These are phyloP conservation scores for Lepidocolaptes lacrymiger DNA, from an alignment of 2,797 vertebrate species.

Conservation along the genomic window DNA sequence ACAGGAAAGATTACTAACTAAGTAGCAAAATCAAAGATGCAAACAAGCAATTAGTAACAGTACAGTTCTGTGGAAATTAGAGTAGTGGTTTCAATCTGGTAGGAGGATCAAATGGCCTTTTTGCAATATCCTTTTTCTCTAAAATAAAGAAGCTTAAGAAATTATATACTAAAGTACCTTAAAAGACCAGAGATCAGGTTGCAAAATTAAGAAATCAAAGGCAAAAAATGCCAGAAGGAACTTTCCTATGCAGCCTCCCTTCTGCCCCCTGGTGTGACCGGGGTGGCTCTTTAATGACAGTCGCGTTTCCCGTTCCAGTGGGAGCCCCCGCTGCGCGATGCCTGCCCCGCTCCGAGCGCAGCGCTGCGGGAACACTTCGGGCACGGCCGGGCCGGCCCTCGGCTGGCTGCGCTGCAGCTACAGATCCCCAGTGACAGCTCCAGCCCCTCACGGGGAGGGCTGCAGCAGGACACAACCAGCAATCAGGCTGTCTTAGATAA, in stretches of 20 bases:
- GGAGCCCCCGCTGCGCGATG: accelerated
- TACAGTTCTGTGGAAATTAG: neutral
- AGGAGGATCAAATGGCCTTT: constrained; percentile 20
- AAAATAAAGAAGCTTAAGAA: constrained; percentile 21
- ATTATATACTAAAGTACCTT: neutral
- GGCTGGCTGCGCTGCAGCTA: accelerated
- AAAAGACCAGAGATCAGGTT: neutral
- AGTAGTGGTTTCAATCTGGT: neutral
- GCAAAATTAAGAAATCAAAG: constrained; percentile 4
- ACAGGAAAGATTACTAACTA: neutral
- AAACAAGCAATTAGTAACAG: neutral
- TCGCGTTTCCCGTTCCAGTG: accelerated
- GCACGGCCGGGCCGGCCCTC: accelerated
- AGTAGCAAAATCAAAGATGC: neutral
- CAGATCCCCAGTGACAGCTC: neutral
- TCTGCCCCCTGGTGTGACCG: neutral
- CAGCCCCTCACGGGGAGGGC: neutral
- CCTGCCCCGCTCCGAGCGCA: neutral
- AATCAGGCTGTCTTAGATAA: neutral
- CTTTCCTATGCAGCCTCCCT: neutral
- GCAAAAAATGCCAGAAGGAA: constrained; percentile 22
- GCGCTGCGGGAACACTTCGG: neutral
- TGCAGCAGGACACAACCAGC: neutral
- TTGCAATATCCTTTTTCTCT: neutral
- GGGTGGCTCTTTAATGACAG: accelerated